Conservation (phyloP, 2,113 vertebrate species). For the Scartelaos histophorus region DNA sequence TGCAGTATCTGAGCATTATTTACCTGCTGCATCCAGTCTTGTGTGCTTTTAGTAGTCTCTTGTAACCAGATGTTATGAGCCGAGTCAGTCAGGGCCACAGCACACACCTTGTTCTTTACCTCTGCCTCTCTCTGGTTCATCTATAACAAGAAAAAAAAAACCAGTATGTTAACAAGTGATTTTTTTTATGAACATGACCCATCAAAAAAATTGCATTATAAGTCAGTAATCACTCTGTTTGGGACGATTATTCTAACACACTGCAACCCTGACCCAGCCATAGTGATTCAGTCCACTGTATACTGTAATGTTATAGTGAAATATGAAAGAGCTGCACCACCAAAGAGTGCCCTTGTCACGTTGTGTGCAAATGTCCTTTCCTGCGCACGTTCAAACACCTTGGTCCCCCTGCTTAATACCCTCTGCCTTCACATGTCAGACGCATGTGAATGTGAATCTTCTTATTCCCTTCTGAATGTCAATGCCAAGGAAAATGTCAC, state of each 20-base stretch:
- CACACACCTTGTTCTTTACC: conserved; percentile 90
- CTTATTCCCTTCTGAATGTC: conserved; percentile 76
- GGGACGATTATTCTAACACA: conserved; percentile 20
- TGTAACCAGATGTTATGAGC: conserved; percentile 98
- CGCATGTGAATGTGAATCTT: conserved; percentile 57
- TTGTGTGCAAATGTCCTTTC: conserved; percentile 69
- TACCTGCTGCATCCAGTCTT: conserved; percentile 98
- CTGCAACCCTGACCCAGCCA: conserved; percentile 31
- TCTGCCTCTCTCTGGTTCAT: conserved; percentile 95
- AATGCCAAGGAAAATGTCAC: conserved; percentile 74
- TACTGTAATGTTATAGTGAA: conserved; percentile 60
- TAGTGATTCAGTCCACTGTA: conserved; percentile 57
- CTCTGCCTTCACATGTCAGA: conserved; percentile 75
- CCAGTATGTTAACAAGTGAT: conserved; percentile 7
- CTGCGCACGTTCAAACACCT: conserved; percentile 61
- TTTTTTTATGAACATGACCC: background rate
- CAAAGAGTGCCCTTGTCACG: conserved; percentile 69
- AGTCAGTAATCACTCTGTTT: background rate
- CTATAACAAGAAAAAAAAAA: conserved; percentile 72
- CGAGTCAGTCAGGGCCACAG: conserved; percentile 95
- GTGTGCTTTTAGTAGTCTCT: conserved; percentile 90
- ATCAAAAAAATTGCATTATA: background rate
- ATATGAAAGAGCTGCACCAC: conserved; percentile 62
- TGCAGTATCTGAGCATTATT: background rate
- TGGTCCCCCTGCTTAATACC: conserved; percentile 66